Conservation (phyloP, 2,888 invertebrate species). For the Epirrita christyi region DNA sequence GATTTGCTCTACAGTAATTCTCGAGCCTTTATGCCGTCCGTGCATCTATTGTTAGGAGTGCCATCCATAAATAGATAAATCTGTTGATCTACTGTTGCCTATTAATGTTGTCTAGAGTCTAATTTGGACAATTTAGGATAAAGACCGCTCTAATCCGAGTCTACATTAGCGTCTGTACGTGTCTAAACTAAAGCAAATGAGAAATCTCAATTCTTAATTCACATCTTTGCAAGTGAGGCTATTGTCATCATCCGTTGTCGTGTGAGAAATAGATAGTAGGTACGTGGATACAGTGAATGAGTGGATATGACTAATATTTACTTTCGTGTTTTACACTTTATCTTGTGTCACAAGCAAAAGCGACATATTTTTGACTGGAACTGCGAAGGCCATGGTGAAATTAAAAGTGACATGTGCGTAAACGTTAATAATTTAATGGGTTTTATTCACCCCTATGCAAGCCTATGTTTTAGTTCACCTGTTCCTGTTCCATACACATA, state of each 20-base stretch:
- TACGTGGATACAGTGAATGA: too few relatives aligned
- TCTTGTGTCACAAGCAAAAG: conserved; percentile 52
- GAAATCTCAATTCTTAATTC: neutral
- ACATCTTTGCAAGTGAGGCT: neutral
- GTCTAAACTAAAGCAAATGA: neutral
- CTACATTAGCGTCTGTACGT: neutral
- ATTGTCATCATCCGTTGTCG: conserved; percentile 1
- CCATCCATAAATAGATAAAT: neutral
- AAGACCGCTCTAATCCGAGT: neutral
- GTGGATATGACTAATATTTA: conserved; percentile 48
- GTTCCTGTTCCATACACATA: too few relatives aligned
- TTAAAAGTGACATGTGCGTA: conserved; percentile 48
- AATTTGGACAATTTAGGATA: neutral
- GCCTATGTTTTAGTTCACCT: neutral
- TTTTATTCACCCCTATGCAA: neutral
- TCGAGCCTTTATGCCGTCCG: neutral
- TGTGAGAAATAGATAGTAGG: neutral
- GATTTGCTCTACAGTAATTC: conserved; percentile 11
- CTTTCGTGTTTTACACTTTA: conserved; percentile 41
- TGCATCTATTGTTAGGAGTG: neutral
- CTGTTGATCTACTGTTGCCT: neutral
- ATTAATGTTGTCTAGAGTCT: neutral
- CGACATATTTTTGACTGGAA: conserved; percentile 50
- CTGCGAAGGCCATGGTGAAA: conserved; percentile 45
- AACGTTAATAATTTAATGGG: neutral